Evolutionary conservation across 2,113 vertebrate species (phyloP).

Genomic region (Trinectes maculatus): DNA sequence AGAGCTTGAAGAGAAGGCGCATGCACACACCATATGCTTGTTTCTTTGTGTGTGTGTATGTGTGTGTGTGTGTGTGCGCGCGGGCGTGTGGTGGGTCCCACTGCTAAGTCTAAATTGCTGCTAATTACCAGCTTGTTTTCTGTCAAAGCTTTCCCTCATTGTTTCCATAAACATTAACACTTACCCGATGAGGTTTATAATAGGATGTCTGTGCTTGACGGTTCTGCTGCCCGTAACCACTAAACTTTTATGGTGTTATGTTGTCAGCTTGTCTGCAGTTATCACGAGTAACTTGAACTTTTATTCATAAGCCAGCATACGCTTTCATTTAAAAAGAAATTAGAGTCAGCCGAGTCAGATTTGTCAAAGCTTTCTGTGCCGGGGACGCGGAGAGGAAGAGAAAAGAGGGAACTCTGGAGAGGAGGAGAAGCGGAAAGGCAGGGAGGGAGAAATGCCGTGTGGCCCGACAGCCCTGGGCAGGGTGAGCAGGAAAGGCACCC

Average conservation of each 20-base stretch:
- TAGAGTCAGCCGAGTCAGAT: conserved; percentile 76
- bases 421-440: conserved; percentile 16
- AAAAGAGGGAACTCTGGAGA: conserved; percentile 18
- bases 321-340: conserved; percentile 83
- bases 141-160: conserved; percentile 80
- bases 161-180: conserved; percentile 89
- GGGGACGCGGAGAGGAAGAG: neutral
- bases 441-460: conserved; percentile 63
- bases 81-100: conserved; percentile 44
- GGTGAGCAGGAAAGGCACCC: conserved; percentile 83
- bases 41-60: neutral
- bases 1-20: neutral
- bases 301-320: conserved; percentile 80
- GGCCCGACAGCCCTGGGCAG: conserved; percentile 87
- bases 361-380: conserved; percentile 59
- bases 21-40: neutral
- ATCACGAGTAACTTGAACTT: conserved; percentile 80
- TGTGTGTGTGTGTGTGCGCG: neutral
- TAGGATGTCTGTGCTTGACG: conserved; percentile 75
- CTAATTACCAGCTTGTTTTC: conserved; percentile 80
- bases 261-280: conserved; percentile 84
- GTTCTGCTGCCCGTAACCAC: conserved; percentile 79
- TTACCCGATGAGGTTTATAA: conserved; percentile 73
- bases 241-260: conserved; percentile 74
- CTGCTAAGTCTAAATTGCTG: conserved; percentile 86